Base-by-base conservation (phyloP, 2,797 vertebrate genomes). In the Scolopax bukidnonensis region DNA sequence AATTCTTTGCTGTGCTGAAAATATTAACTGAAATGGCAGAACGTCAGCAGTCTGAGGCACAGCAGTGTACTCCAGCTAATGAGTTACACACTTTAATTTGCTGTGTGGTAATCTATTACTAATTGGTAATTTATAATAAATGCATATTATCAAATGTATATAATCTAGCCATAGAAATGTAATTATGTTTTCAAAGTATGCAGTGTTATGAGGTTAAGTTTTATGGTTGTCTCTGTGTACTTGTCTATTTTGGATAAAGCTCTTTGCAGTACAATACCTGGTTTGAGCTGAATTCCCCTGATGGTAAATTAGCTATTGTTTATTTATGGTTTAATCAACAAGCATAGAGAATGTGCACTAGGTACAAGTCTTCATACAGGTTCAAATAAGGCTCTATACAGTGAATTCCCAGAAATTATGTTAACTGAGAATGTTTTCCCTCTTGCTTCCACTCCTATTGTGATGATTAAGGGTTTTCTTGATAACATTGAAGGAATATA, bases 41-140 rank as follows among this genome's bases (percentile, higher is more conserved):
- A 86, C 63, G 86, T 82, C 75, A 87, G 45, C 80, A 89, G 23
- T 83, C 36, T 86, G 69, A 93, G 80, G 25, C 69, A 86, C 63
- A 94, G 69, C 61, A 70, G 45, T 64, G n/a, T 60, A 67, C 5
- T 93, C 19, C 33, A 64, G 65, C 38, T 83, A 81, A 82, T 79
- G 87, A 96, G 73, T 92, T 91, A 53, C 23, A 54, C 17, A 33
- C 17, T 94, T 96, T 74, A 87, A 81, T 90, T 91, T 96, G 19
- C 73, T 91, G 25, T 51, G 40, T 71, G 59, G 56, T 50, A 93
- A 93, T 96, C 68, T 82, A 86, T 96, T 90, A 89, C 91, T 90
- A 91, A 94, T 92, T 85, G 64, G 9, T 89, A 68, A 86, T 95
- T 95, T 86, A 84, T 95, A 89, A 95, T 76, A 79, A 91, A 82